Percentiles rank a stretch among this genome's conserved stretches.
phyloP scores from a whole-genome alignment of 1,140 invertebrate species.

The Ectropis grisescens region DNA sequence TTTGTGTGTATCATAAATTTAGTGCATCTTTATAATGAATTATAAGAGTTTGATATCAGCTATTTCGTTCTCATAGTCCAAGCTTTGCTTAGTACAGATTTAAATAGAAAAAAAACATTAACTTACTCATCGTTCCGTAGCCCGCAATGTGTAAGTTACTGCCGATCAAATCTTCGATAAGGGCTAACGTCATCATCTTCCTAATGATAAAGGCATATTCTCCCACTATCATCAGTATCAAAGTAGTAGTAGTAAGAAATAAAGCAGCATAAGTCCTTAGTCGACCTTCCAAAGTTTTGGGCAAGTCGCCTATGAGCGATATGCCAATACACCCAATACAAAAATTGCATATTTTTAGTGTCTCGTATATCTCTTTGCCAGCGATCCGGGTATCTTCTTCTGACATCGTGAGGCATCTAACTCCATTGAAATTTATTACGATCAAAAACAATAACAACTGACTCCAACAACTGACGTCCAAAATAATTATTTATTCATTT shows the following conservation, averaged over 20 bases:
- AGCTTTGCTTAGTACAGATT: too few relatives aligned
- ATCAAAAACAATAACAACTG: too few relatives aligned
- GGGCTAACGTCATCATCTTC: slow-evolving; percentile 23
- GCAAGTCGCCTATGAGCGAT: slow-evolving; percentile 27
- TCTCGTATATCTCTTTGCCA: slow-evolving; percentile 32
- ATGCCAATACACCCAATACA: slow-evolving; percentile 34
- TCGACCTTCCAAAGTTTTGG: slow-evolving; percentile 15
- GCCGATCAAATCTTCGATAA: slow-evolving; percentile 34
- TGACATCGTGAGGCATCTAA: too few relatives aligned
- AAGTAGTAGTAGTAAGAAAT: slow-evolving; percentile 18
- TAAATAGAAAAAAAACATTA: too few relatives aligned
- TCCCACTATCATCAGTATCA: slow-evolving; percentile 27
- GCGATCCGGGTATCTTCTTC: slow-evolving; percentile 10
- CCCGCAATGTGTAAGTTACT: slow-evolving; percentile 40
- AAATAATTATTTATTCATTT: too few relatives aligned
- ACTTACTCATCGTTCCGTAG: slow-evolving; percentile 46
- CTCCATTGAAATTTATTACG: too few relatives aligned
- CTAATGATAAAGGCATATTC: slow-evolving; percentile 28
- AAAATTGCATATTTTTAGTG: slow-evolving; percentile 33
- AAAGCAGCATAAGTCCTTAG: slow-evolving; percentile 17
- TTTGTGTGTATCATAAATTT: too few relatives aligned
- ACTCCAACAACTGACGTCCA: too few relatives aligned
- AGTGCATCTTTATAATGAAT: too few relatives aligned
- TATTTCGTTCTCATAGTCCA: too few relatives aligned
- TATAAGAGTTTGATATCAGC: too few relatives aligned